Evolutionary conservation across 2,888 invertebrate genomes (phyloP).

Genomic region (Amphipoea lucens): DNA sequence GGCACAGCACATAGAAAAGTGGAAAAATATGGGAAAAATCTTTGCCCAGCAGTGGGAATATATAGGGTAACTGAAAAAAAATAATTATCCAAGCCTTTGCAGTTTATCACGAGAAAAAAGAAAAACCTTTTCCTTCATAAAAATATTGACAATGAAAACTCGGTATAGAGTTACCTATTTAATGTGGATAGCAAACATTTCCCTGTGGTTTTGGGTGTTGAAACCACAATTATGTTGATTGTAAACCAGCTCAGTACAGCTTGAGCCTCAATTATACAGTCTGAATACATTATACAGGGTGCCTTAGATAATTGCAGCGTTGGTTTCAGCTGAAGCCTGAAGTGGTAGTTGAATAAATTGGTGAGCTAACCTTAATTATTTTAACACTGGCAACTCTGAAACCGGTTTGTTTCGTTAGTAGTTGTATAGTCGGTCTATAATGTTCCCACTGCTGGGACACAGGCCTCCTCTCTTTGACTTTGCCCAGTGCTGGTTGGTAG

Average conservation of each 20-base stretch:
- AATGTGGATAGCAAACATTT: conserved; percentile 12
- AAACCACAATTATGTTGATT: conserved; percentile 50
- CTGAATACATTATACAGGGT: conserved; percentile 50
- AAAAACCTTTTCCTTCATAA: not conserved
- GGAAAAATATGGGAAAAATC: too few relatives aligned
- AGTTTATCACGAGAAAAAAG: not conserved
- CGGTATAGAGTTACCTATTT: not conserved
- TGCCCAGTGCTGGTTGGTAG: too few relatives aligned
- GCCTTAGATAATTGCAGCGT: conserved; percentile 48
- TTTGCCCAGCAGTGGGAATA: not conserved
- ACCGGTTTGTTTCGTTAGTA: not conserved
- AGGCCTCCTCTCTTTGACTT: too few relatives aligned
- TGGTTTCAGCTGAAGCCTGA: conserved; percentile 49
- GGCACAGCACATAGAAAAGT: too few relatives aligned
- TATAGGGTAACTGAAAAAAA: not conserved
- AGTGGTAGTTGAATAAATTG: conserved; percentile 18
- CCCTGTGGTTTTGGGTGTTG: conserved; percentile 9
- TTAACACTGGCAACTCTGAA: not conserved
- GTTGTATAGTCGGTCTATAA: not conserved
- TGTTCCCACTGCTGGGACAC: too few relatives aligned
- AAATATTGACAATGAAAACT: not conserved
- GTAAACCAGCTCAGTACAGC: conserved; percentile 25
- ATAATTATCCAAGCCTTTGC: not conserved
- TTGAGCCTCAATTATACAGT: conserved; percentile 41
- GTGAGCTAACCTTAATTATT: not conserved